Conservation (phyloP, 2,113 vertebrate species). For the Coregonus clupeaformis region DNA sequence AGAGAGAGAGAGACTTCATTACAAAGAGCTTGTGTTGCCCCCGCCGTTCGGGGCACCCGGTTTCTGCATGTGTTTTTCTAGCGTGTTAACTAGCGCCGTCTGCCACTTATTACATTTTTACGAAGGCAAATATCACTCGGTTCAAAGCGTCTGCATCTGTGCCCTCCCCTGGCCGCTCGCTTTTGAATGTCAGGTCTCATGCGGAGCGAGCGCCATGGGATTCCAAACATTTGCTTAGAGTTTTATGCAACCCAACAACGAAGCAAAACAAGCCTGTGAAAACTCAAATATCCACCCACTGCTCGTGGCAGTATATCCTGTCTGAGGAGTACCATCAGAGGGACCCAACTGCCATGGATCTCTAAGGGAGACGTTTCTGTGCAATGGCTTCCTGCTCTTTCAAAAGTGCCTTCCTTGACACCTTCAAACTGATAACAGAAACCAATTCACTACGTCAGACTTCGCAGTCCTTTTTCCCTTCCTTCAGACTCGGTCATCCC, state of each 20-base stretch:
- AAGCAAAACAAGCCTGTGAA: not conserved
- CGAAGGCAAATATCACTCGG: conserved; percentile 32
- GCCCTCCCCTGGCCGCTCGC: not conserved
- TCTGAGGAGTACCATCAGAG: not conserved
- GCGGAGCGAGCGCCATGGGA: conserved; percentile 9
- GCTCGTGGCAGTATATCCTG: not conserved
- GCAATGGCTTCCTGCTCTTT: not conserved
- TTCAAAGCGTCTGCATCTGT: conserved; percentile 33
- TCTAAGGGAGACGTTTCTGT: not conserved
- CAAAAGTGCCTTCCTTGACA: not conserved
- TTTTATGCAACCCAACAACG: conserved; percentile 17
- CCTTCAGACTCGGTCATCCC: not conserved
- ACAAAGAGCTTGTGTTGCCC: conserved; percentile 6
- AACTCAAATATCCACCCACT: not conserved
- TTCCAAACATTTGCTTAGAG: conserved; percentile 36
- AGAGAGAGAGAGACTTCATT: conserved; percentile 38
- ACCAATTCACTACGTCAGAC: not conserved
- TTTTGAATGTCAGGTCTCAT: conserved; percentile 29
- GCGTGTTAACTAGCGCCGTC: conserved; percentile 27
- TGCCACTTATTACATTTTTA: conserved; percentile 47
- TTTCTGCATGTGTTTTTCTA: conserved; percentile 17
- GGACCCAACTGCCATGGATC: not conserved
- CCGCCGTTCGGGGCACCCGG: not conserved
- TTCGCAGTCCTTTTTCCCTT: not conserved
- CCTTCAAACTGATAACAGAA: not conserved